Conservation (phyloP, 2,888 invertebrate species). For the Dromius quadrimaculatus region DNA sequence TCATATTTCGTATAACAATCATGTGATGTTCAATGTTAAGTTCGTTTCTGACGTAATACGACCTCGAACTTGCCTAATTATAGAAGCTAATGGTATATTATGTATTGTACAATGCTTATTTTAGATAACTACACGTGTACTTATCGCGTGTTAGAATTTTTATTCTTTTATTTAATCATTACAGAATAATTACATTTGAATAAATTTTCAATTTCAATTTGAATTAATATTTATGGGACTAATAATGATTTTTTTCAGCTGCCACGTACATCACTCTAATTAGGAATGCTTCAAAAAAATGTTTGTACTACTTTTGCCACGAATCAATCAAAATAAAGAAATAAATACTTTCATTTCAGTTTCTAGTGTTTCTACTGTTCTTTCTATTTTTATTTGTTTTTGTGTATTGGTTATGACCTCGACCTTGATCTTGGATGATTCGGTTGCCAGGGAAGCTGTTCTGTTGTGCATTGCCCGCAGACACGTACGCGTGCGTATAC, state of each 20-base stretch:
- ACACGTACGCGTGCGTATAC: too few relatives aligned
- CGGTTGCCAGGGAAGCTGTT: too few relatives aligned
- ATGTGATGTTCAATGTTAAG: constrained; percentile 6
- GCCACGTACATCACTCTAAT: too few relatives aligned
- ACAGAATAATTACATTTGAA: not conserved
- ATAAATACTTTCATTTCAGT: too few relatives aligned
- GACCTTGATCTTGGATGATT: too few relatives aligned
- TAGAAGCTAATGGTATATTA: constrained; percentile 26
- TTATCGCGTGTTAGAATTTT: constrained; percentile 9
- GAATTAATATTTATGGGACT: not conserved
- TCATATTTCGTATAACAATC: constrained; percentile 4
- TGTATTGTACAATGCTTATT: constrained; percentile 23
- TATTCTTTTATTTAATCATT: not conserved
- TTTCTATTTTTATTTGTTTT: too few relatives aligned
- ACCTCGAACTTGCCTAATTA: constrained; percentile 31
- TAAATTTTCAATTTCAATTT: not conserved
- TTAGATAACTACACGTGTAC: constrained; percentile 16
- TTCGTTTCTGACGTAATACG: constrained; percentile 9
- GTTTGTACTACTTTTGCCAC: too few relatives aligned
- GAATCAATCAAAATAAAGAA: too few relatives aligned
- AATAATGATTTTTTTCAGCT: not conserved
- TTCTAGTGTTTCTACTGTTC: too few relatives aligned
- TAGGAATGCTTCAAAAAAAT: too few relatives aligned
- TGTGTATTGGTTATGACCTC: too few relatives aligned
- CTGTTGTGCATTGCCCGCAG: too few relatives aligned